phyloP scores from a whole-genome alignment of 2,113 vertebrate species.

The Daphoenositta chrysoptera region DNA sequence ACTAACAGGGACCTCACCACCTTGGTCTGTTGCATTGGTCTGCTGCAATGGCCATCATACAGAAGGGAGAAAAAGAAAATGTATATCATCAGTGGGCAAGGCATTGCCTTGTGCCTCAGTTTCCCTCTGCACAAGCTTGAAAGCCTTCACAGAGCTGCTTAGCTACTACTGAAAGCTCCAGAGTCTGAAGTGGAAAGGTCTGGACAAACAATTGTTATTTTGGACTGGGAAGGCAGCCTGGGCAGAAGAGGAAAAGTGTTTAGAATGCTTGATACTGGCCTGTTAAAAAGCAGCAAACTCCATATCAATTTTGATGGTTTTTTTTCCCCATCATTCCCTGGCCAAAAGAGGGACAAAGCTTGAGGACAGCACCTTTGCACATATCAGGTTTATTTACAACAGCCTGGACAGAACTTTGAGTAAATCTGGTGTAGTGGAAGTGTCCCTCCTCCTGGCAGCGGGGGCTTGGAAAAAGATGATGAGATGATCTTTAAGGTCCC shows the following conservation, averaged over 20 bases:
- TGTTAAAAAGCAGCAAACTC: neutral
- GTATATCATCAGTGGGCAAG: neutral
- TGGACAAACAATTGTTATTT: neutral
- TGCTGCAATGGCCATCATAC: neutral
- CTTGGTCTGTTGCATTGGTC: neutral
- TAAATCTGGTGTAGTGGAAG: neutral
- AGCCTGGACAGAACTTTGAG: neutral
- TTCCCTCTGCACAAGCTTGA: neutral
- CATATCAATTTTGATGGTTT: rapidly evolving
- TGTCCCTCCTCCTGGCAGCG: neutral
- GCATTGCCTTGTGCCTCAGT: neutral
- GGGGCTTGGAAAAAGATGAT: neutral
- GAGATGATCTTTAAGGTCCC: neutral
- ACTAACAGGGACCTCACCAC: neutral
- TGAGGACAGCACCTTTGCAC: neutral
- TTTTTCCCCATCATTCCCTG: neutral
- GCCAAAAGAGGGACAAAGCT: neutral
- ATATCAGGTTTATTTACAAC: neutral
- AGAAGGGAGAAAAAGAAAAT: neutral
- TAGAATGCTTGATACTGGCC: neutral
- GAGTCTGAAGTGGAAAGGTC: neutral
- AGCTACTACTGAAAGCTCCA: neutral
- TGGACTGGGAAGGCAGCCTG: neutral
- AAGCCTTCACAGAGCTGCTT: neutral
- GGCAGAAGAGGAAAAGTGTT: neutral